Base-by-base conservation (phyloP, 1,140 invertebrate species). In the Lordiphosa mommai region DNA sequence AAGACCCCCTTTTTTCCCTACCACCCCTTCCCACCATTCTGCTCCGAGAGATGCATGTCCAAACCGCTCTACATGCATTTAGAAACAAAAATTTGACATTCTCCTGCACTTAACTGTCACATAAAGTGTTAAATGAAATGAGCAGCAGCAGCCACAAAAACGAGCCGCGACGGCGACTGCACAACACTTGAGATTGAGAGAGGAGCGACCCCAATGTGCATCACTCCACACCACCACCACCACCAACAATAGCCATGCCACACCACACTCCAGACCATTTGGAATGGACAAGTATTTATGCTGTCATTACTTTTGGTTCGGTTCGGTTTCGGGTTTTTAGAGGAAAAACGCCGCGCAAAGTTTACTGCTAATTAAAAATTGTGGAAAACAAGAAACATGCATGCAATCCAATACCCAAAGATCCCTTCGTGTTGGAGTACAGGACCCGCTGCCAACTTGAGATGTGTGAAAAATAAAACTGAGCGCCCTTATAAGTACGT, bases 61-160 rank as follows among this genome's bases (percentile, higher is more conserved):
- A 68, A 65, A 67, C 53, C 49, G 66, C 47, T 46, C 46, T 51
- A 68, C 64, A 68, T 53, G 64, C 43, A 48, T 48, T 82, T 60
- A 60, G 72, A 68, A 70, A 72, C 55, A 82, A 73, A 76, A 77
- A 84, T 84, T 84, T 84, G 67, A 82, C 76, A 82, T 84, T 72
- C 72, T 64, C 71, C 66, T 66, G 70, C 76, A 77, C 76, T 82
- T 69, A 82, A 77, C 52, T 82, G 76, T 82, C 76, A 82, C 76
- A 82, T 82, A 82, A 82, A 82, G 76, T 84, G 76, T 82, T 84
- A 82, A 82, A 82, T 80, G 76, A 84, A 82, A 82, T 84, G 76
- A 64, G 72, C 63, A 66, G 68, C 56, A 56, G 72, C 63, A 67
- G 67, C 63, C 63, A 71, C 67, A 71, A 61, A 57, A 71, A 67